Base-by-base conservation (phyloP, 2,797 vertebrate genomes). In the Bovichtus variegatus region DNA sequence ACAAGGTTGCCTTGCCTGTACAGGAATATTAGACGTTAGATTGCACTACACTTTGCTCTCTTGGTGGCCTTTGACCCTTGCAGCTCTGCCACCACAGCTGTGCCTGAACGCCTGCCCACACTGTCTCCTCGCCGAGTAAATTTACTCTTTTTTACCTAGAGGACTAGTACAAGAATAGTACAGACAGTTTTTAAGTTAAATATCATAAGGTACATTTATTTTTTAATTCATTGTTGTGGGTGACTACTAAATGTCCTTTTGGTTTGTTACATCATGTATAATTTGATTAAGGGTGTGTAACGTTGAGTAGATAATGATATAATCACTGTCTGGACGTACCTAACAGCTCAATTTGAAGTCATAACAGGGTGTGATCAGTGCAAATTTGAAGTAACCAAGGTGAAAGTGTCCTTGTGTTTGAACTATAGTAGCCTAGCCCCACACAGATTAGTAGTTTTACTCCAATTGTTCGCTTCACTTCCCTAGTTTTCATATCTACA, bases 71-170 rank as follows among this genome's bases (percentile, higher is more conserved):
- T 74, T 78, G 70, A 76, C 44, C 58, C 25, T 3, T 8, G 16
- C 31, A 15, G 27, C 59, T 64, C 80, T 8, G 2, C 49, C 50
- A 47, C 40, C 27, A 49, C 68, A 86, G 78, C 86, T 86, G 25
- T 63, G 43, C 62, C 25, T 85, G 27, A 73, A 67, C 55, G 44
- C 27, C 19, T n/a, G 51, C 46, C n/a, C 36, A 75, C 4, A 5
- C 66, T 40, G 61, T 84, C 63, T 44, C 46, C 27, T 40, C 13
- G 0, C 9, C 29, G 13, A 23, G 49, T 65, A 53, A 58, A 62
- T 55, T 55, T 19, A 65, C 49, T 58, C 21, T 47, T 69, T 47
- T 69, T 61, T 36, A 44, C 38, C 19, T 38, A 12, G n/a, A 63
- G 3, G 15, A 31, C 62, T 27, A 36, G 34, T 40, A 59, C 40